Percentiles rank a stretch among this genome's conserved stretches.
phyloP scores from a whole-genome alignment of 2,113 vertebrate genomes.

The Pseudorhombus dupliciocellatus region DNA sequence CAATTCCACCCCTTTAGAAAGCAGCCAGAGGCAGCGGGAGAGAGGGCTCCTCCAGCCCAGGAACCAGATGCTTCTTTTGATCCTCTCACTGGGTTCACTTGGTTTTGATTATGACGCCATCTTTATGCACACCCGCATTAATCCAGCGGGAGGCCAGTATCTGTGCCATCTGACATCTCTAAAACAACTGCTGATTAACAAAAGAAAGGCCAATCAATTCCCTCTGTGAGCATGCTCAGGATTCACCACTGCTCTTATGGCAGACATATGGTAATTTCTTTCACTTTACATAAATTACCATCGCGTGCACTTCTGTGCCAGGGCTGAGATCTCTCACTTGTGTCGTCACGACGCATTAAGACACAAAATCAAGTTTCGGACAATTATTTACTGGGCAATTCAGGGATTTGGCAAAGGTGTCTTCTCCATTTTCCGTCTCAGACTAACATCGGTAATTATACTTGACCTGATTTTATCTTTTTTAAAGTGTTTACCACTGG shows the following conservation, averaged over 20 bases:
- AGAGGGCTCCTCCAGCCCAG: constrained; percentile 46
- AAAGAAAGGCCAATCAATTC: constrained; percentile 69
- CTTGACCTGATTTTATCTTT: constrained; percentile 8
- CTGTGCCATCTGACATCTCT: constrained; percentile 66
- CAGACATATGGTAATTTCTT: constrained; percentile 64
- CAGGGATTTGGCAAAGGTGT: not conserved
- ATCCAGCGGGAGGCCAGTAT: constrained; percentile 63
- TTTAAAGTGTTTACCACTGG: not conserved
- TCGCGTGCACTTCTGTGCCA: constrained; percentile 39
- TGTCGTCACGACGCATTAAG: constrained; percentile 34
- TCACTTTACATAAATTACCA: constrained; percentile 65
- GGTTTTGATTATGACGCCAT: constrained; percentile 58
- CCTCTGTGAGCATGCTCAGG: constrained; percentile 47
- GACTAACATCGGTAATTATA: constrained; percentile 10
- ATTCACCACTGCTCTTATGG: constrained; percentile 59
- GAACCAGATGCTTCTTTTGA: constrained; percentile 67
- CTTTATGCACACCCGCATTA: constrained; percentile 61
- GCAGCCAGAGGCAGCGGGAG: constrained; percentile 32
- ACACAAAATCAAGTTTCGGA: constrained; percentile 7
- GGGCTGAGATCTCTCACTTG: constrained; percentile 45
- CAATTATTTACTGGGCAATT: constrained; percentile 15
- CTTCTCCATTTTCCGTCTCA: not conserved
- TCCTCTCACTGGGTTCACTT: constrained; percentile 60
- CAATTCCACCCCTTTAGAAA: constrained; percentile 35
- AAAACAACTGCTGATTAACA: constrained; percentile 71